Base-by-base conservation (phyloP, 2,797 vertebrate species). In the Catharus ustulatus region DNA sequence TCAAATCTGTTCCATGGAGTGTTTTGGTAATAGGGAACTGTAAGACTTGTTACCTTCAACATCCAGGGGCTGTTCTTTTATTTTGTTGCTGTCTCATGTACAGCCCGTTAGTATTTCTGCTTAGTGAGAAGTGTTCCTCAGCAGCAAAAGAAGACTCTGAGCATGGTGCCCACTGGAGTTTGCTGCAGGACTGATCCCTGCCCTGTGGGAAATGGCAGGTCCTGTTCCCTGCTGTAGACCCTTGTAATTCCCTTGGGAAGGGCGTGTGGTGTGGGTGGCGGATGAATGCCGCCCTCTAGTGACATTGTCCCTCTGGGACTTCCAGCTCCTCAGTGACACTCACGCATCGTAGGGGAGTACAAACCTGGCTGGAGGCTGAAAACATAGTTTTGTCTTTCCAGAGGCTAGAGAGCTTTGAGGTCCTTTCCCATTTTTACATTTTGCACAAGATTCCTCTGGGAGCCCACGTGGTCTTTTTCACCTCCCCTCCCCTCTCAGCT, bases 251-350 rank as follows among this genome's bases (percentile, higher is more conserved):
- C 26, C 26, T 30, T 51, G 49, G 52, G 63, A 7, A 26, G 32
- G 8, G 66, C 34, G 8, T 4, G 8, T 48, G 62, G 32, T 57
- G 34, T 4, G 79, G 40, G 38, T 42, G 58, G 38, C 0, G 1
- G 40, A 17, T 58, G 73, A 62, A 80, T 73, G 64, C 62, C 72
- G 95, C 95, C 96, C 91, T 92, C 96, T 97, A 75, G 82, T 95
- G 97, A 87, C 74, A 24, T 4, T 66, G 19, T 43, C 36, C 32
- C 45, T 34, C 3, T 20, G 75, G 46, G 59, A 77, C 52, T 62
- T 58, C 20, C 13, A 68, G 40, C 64, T 82, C 17, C 19, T 40
- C 29, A 1, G n/a, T 92, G 69, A 15, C 40, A 29, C 10, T 27
- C 36, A 7, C 24, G 34, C 21, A 1, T 9, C 6, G 1, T 22